A percentile compares a stretch with the other conserved stretches of the same genome.
Conservation (phyloP, 1,140 invertebrate species). For the Drosophila mauritiana region DNA sequence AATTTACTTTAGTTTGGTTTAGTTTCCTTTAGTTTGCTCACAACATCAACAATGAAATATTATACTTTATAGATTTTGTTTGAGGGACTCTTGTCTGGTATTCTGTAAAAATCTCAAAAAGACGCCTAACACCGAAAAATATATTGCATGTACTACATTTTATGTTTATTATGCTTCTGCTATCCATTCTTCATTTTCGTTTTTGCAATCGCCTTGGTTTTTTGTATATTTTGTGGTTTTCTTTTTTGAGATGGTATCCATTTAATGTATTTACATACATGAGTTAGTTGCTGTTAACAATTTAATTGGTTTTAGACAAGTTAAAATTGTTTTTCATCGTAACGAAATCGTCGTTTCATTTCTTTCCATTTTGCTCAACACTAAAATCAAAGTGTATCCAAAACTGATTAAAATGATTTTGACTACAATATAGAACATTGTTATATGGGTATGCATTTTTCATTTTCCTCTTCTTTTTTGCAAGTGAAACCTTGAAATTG, state of each 20-base stretch:
- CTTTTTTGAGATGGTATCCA: conserved; percentile 27
- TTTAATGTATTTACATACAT: conserved; percentile 64
- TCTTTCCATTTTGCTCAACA: background rate
- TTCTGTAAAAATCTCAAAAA: conserved; percentile 84
- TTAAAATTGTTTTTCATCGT: conserved; percentile 35
- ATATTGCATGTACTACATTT: conserved; percentile 81
- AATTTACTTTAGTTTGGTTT: conserved; percentile 42
- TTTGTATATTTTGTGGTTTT: conserved; percentile 32
- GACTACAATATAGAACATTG: conserved; percentile 51
- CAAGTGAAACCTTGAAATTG: conserved; percentile 81
- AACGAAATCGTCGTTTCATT: conserved; percentile 7
- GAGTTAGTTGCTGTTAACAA: conserved; percentile 78
- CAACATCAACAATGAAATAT: conserved; percentile 85
- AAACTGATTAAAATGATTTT: conserved; percentile 42
- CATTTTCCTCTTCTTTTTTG: conserved; percentile 49
- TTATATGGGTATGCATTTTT: conserved; percentile 31
- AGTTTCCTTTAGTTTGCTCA: conserved; percentile 60
- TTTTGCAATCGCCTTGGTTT: background rate
- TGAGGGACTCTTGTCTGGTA: conserved; percentile 50
- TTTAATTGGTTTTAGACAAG: conserved; percentile 51
- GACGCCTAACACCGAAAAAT: conserved; percentile 85
- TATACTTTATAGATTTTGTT: conserved; percentile 59
- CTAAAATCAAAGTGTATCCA: conserved; percentile 27
- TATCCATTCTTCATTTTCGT: conserved; percentile 10
- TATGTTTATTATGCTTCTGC: conserved; percentile 58